Percentiles rank a stretch among this genome's conserved stretches.
These are phyloP conservation scores for Liasis olivaceus DNA, from an alignment of 2,797 vertebrate genomes.

Conservation along the genomic window DNA sequence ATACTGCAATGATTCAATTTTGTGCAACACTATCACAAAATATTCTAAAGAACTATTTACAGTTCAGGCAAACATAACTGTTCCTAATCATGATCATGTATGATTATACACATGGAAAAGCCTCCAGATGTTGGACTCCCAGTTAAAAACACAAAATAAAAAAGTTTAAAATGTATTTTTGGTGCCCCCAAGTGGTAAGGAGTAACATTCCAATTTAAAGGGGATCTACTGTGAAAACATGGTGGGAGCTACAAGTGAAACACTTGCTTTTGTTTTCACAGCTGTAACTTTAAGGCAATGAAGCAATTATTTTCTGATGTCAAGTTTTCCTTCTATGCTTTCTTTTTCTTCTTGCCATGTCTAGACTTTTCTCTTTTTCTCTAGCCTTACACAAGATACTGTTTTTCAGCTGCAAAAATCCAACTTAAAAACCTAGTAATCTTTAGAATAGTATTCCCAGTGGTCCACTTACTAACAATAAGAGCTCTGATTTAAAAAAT, in stretches of 20 bases:
- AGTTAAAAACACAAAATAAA: neutral
- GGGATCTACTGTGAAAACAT: neutral
- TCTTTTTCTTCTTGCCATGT: neutral
- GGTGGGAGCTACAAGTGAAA: neutral
- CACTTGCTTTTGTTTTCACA: conserved; percentile 8
- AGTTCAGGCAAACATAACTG: neutral
- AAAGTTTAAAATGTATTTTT: conserved; percentile 34
- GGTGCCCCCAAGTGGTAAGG: conserved; percentile 63
- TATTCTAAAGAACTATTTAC: neutral
- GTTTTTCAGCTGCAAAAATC: neutral
- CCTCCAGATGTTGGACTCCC: neutral
- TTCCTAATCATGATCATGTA: neutral
- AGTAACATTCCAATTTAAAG: neutral
- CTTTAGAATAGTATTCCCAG: neutral
- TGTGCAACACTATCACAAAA: neutral
- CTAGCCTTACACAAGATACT: neutral
- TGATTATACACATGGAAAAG: neutral
- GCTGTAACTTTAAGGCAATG: neutral
- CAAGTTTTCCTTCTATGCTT: neutral
- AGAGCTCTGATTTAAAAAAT: neutral
- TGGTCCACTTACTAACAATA: neutral
- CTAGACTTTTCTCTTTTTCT: neutral
- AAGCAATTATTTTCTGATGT: conserved; percentile 13
- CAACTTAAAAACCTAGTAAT: neutral
- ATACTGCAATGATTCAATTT: neutral